Base-by-base conservation (phyloP, 2,113 vertebrate genomes). In the Morone chrysops region DNA sequence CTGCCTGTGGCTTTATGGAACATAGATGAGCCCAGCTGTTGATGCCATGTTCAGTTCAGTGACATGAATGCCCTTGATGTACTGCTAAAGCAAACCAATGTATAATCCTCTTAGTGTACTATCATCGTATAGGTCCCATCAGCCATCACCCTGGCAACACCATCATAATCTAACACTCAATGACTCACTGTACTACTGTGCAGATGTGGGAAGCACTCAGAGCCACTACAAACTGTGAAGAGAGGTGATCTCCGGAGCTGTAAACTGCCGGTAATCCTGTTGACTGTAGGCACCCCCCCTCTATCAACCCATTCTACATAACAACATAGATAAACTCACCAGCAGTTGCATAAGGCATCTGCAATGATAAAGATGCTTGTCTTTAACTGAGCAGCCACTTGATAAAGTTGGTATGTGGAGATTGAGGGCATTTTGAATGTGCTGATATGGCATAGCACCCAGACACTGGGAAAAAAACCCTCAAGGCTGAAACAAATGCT, bases 51-150 rank as follows among this genome's bases (percentile, higher is more conserved):
- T 74, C 48, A 61, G 40, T 20, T 68, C 60, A 69, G 76, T 75
- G 71, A 69, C 50, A 81, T 4, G 8, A 72, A 75, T 41, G 81
- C 79, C 82, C 73, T 82, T 68, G 66, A 84, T 84, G 63, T 53
- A 31, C 71, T 25, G 63, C 78, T 68, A 70, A 85, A 85, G 53
- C 47, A n/a, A 85, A 80, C 77, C 67, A 51, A 71, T 36, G 57
- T 77, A 81, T 92, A 92, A 94, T 93, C 92, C 91, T 92, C 87
- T 93, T 92, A 92, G 73, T 67, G 38, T 61, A 57, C 70, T 69
- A 73, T 51, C 70, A 82, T 86, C 20, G 41, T 83, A 50, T 79
- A 78, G 80, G 78, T 93, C 80, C 70, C 63, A 65, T 80, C 84
- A 79, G 82, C 70, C 77, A 75, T 89, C 87, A 65, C 86, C 80